Percentiles rank a stretch among this genome's conserved stretches.
Evolutionary conservation across 2,113 vertebrate species (phyloP).

Genomic region (Lepus europaeus): DNA sequence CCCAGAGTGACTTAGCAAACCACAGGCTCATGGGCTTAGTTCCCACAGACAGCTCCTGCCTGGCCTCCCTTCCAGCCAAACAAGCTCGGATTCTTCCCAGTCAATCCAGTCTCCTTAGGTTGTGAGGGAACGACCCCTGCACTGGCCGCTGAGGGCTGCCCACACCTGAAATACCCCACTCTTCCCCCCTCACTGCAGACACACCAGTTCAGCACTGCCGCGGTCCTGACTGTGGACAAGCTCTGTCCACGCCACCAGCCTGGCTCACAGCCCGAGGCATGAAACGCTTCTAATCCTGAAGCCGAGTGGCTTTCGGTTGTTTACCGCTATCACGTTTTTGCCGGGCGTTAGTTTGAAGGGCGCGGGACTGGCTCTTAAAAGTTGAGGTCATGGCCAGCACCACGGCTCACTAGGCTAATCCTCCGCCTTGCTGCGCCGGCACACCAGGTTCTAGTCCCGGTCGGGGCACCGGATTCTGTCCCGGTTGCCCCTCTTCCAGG

Average conservation of each 20-base stretch:
- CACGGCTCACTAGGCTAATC: too few relatives aligned
- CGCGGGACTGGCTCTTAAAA: not conserved
- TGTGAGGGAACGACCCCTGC: not conserved
- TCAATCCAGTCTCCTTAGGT: conserved; percentile 39
- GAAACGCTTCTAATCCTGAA: conserved; percentile 44
- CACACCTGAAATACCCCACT: not conserved
- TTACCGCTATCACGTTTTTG: not conserved
- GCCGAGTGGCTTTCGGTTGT: not conserved
- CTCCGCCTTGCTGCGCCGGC: too few relatives aligned
- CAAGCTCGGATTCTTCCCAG: not conserved
- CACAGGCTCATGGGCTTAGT: not conserved
- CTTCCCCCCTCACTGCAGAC: not conserved
- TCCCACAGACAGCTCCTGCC: not conserved
- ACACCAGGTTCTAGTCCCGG: too few relatives aligned
- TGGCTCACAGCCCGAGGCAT: conserved; percentile 23
- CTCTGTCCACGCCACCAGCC: not conserved
- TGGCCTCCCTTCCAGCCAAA: conserved; percentile 31
- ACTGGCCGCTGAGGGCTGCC: not conserved
- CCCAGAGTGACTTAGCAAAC: not conserved
- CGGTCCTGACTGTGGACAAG: not conserved
- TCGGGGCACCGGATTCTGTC: too few relatives aligned
- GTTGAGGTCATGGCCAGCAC: not conserved
- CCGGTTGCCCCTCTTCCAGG: too few relatives aligned
- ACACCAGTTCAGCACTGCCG: not conserved
- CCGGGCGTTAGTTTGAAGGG: not conserved